Evolutionary conservation across 2,113 vertebrate species (phyloP).

Genomic region (Myiopsitta monachus): DNA sequence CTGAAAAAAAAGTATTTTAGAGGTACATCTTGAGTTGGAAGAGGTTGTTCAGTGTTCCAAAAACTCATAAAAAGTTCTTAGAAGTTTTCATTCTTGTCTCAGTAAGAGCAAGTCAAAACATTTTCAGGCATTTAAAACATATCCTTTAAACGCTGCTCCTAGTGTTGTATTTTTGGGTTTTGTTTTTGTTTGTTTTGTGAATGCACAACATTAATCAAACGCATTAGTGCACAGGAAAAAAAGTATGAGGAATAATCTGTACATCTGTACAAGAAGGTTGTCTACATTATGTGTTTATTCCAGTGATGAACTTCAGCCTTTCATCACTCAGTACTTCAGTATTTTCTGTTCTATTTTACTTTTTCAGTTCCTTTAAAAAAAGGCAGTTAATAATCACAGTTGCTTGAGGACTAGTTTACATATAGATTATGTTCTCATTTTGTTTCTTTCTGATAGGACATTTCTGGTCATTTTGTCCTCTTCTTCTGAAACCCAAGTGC

Average conservation of each 20-base stretch:
- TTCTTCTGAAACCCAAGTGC: neutral
- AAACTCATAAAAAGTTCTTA: conserved; percentile 37
- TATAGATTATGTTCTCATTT: neutral
- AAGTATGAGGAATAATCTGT: neutral
- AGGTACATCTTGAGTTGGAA: conserved; percentile 5
- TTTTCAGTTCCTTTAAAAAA: neutral
- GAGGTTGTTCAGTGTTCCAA: neutral
- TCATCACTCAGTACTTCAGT: neutral
- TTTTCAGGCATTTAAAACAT: conserved; percentile 10
- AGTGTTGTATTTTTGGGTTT: neutral
- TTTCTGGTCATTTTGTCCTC: neutral
- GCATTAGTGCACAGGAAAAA: neutral
- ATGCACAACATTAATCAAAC: conserved; percentile 2
- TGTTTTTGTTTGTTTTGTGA: neutral
- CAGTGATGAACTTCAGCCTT: neutral
- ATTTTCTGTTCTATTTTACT: neutral
- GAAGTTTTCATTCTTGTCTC: conserved; percentile 47
- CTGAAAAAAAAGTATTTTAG: neutral
- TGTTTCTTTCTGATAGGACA: neutral
- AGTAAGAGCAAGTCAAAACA: conserved; percentile 30
- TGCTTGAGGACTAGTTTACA: neutral
- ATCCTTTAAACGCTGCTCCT: neutral
- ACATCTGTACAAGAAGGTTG: neutral
- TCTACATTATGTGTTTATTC: neutral
- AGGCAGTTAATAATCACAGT: neutral